Conservation (phyloP, 2,113 vertebrate genomes). For the Synchiropus splendidus region DNA sequence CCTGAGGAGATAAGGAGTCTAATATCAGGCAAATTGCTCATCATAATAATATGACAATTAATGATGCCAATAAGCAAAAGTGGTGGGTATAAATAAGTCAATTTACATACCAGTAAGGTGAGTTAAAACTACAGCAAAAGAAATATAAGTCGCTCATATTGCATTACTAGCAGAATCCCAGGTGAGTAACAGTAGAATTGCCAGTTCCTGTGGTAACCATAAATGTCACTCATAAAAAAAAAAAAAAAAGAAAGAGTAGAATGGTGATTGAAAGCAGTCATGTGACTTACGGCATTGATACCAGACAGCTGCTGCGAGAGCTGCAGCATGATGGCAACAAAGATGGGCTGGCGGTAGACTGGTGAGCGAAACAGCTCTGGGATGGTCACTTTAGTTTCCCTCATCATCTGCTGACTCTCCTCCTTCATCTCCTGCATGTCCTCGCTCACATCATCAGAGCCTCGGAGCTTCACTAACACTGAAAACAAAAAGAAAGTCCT, state of each 20-base stretch:
- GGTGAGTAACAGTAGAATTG: not conserved
- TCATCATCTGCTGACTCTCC: constrained; percentile 91
- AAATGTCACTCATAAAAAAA: not conserved
- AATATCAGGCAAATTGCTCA: too few species aligned
- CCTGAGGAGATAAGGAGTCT: too few species aligned
- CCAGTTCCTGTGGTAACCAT: not conserved
- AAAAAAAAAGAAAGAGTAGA: not conserved
- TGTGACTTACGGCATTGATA: constrained; percentile 63
- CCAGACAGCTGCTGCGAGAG: constrained; percentile 94
- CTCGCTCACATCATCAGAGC: constrained; percentile 74
- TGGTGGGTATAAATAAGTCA: too few species aligned
- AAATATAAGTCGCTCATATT: not conserved
- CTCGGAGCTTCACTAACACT: constrained; percentile 88
- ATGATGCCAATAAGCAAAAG: too few species aligned
- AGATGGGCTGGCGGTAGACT: constrained; percentile 82
- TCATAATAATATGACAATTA: too few species aligned
- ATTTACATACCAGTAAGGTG: too few species aligned
- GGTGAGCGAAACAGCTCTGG: constrained; percentile 82
- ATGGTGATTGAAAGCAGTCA: not conserved
- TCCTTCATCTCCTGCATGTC: constrained; percentile 96
- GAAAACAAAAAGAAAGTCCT: not conserved
- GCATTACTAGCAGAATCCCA: not conserved
- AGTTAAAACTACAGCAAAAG: too few species aligned
- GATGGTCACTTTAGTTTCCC: constrained; percentile 90
- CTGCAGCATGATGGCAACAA: constrained; percentile 86